These are phyloP conservation scores for Neolamprologus ventralis DNA, from an alignment of 2,113 vertebrate species.

Conservation along the genomic window DNA sequence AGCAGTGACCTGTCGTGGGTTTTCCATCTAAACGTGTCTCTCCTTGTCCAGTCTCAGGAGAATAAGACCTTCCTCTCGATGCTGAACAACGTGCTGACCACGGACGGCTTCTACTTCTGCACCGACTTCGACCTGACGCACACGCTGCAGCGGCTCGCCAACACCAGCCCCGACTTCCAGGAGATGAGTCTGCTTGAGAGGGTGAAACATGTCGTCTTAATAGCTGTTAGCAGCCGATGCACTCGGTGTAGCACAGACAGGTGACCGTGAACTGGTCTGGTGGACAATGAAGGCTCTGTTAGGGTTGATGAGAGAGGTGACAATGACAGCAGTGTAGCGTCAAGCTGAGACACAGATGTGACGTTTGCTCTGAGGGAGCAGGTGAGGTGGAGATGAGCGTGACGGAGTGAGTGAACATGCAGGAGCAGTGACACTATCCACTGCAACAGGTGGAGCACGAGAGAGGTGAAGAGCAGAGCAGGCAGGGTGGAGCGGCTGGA, in stretches of 20 bases:
- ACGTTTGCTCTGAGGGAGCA: not conserved
- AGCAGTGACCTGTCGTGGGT: not conserved
- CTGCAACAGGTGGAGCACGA: not conserved
- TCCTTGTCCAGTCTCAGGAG: constrained; percentile 81
- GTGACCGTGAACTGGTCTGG: accelerated
- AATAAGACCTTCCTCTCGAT: constrained; percentile 93
- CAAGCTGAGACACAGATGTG: not conserved
- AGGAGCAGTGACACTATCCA: not conserved
- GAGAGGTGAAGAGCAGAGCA: not conserved
- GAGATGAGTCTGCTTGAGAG: constrained; percentile 97
- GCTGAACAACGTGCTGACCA: constrained; percentile 86
- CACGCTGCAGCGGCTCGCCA: constrained; percentile 88
- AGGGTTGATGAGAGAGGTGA: accelerated
- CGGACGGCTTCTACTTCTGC: constrained; percentile 97
- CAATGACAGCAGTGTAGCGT: accelerated
- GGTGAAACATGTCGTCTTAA: constrained; percentile 65
- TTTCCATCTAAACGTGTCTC: not conserved
- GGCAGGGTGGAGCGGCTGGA: not conserved
- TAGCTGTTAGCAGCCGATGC: not conserved
- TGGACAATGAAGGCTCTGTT: accelerated
- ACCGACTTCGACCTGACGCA: constrained; percentile 93
- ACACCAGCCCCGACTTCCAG: constrained; percentile 96
- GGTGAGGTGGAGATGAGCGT: not conserved
- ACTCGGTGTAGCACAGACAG: not conserved
- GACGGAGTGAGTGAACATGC: not conserved